Percentiles rank a stretch among this genome's conserved stretches.
phyloP scores from a whole-genome alignment of 2,888 invertebrate genomes.

The Heteropelma amictum region DNA sequence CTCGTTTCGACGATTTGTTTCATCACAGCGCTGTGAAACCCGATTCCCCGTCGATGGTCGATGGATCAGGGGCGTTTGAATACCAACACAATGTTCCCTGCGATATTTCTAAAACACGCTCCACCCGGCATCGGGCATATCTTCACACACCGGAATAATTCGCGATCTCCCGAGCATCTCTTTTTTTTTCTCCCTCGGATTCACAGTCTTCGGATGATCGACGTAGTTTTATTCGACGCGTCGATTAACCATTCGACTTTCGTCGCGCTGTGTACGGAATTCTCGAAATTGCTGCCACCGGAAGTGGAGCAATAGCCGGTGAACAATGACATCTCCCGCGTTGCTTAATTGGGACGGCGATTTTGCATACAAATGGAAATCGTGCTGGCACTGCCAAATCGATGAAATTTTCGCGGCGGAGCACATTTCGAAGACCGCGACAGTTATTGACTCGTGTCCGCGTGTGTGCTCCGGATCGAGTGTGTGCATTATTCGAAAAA shows the following conservation, averaged over 20 bases:
- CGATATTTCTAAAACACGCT: too few species aligned
- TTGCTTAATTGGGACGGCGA: slow-evolving; percentile 27
- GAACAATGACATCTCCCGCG: slow-evolving; percentile 15
- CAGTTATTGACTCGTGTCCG: background rate
- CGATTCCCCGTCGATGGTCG: too few species aligned
- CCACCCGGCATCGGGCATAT: too few species aligned
- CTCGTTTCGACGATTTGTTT: too few species aligned
- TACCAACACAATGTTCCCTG: too few species aligned
- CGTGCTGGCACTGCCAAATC: slow-evolving; percentile 24
- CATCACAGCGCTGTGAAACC: too few species aligned
- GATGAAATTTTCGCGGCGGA: background rate
- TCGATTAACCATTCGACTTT: background rate
- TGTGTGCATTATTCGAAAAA: background rate
- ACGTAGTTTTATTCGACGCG: too few species aligned
- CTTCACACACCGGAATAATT: too few species aligned
- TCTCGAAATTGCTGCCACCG: slow-evolving; percentile 5
- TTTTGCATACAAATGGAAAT: slow-evolving; percentile 31
- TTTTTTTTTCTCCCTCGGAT: too few species aligned
- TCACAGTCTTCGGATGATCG: too few species aligned
- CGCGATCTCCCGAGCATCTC: too few species aligned
- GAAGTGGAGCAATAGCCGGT: slow-evolving; percentile 11
- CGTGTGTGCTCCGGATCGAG: background rate
- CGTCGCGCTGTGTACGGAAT: background rate
- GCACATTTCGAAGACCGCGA: background rate
- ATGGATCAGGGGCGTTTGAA: too few species aligned